A percentile compares a stretch with the other conserved stretches of the same genome.
Evolutionary conservation across 2,888 invertebrate genomes (phyloP).

Genomic region (Leucozona laternaria): DNA sequence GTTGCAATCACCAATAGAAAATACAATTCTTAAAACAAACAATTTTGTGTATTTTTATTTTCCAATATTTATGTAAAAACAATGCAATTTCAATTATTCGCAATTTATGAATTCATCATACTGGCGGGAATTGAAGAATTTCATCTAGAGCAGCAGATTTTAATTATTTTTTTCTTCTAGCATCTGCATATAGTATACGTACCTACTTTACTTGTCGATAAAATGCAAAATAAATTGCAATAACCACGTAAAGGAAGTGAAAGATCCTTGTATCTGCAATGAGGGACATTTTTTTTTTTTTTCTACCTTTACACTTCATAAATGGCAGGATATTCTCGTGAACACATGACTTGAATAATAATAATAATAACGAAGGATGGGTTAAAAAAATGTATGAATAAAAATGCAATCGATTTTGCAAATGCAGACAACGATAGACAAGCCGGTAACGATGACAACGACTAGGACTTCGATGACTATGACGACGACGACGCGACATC

Average conservation of each 20-base stretch:
- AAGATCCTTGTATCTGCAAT: neutral
- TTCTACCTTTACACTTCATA: constrained; percentile 55
- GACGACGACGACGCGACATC: constrained; percentile 28
- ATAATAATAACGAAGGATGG: constrained; percentile 41
- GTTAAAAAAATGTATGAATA: constrained; percentile 17
- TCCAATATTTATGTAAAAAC: neutral
- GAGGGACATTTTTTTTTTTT: constrained; percentile 1
- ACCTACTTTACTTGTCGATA: constrained; percentile 1
- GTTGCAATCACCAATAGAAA: constrained; percentile 11
- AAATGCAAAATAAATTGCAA: constrained; percentile 41
- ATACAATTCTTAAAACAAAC: constrained; percentile 33
- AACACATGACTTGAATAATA: constrained; percentile 64
- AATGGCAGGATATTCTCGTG: constrained; percentile 49
- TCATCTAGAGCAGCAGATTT: neutral
- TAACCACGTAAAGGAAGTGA: constrained; percentile 16
- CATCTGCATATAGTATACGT: too few relatives aligned
- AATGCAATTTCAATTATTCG: neutral
- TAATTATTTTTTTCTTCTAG: constrained; percentile 2
- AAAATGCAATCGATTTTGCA: constrained; percentile 63
- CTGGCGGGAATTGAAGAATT: neutral
- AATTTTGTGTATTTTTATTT: constrained; percentile 4
- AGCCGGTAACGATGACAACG: constrained; percentile 52
- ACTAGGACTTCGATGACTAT: constrained; percentile 13
- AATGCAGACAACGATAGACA: constrained; percentile 55
- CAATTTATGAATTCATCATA: constrained; percentile 5